Evolutionary conservation across 2,797 vertebrate genomes (phyloP).

Genomic region (Heteromormyrus szaboi): DNA sequence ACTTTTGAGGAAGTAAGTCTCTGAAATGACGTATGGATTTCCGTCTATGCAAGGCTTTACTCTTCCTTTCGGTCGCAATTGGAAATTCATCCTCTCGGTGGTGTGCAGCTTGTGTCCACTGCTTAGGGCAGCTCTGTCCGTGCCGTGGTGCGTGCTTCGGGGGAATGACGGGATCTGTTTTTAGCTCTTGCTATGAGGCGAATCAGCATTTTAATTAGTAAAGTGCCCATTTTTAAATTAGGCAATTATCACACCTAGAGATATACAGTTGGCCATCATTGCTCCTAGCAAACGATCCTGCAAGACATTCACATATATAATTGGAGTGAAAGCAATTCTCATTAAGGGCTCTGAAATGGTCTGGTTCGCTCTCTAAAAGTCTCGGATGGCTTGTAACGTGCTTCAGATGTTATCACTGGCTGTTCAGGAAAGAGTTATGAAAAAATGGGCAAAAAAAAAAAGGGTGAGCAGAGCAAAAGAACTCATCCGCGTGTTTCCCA

Average conservation of each 20-base stretch:
- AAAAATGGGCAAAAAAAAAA: not conserved
- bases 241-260: slow-evolving; percentile 2
- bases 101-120: not conserved
- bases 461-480: not conserved
- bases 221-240: slow-evolving; percentile 12
- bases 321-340: not conserved
- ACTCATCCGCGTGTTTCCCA: not conserved
- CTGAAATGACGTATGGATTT: not conserved
- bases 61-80: not conserved
- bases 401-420: slow-evolving; percentile 3
- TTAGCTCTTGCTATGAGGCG: not conserved
- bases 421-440: not conserved
- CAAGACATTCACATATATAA: slow-evolving; percentile 12
- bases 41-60: not conserved
- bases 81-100: not conserved
- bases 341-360: slow-evolving; percentile 7
- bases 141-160: not conserved
- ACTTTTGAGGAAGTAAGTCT: not conserved
- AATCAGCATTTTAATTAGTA: slow-evolving; percentile 18
- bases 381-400: not conserved
- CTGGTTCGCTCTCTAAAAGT: not conserved
- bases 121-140: not conserved
- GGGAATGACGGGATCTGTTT: not conserved
- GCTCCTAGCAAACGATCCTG: not conserved
- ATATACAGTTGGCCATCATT: not conserved